These are phyloP conservation scores for Meganola albula DNA, from an alignment of 2,888 invertebrate genomes.

Conservation along the genomic window DNA sequence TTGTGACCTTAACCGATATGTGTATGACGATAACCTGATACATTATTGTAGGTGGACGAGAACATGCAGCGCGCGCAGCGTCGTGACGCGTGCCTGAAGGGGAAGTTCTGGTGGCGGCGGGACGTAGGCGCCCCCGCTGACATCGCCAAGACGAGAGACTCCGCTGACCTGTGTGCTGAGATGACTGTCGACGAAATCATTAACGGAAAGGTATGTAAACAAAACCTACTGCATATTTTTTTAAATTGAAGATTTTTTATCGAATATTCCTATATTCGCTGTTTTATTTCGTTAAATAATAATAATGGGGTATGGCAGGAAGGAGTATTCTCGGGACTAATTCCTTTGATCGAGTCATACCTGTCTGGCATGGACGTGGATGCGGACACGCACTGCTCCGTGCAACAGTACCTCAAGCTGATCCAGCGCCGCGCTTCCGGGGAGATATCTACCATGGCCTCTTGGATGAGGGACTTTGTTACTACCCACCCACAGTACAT, in stretches of 20 bases:
- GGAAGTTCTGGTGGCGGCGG: constrained; percentile 96
- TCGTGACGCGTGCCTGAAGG: constrained; percentile 87
- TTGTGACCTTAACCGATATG: no score
- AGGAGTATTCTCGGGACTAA: constrained; percentile 94
- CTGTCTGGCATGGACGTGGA: constrained; percentile 97
- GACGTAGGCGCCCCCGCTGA: constrained; percentile 78
- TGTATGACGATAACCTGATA: no score
- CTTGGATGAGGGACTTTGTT: constrained; percentile 96
- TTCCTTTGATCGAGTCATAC: constrained; percentile 96
- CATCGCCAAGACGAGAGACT: constrained; percentile 48
- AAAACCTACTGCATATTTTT: no score
- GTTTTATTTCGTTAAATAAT: no score
- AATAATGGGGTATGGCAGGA: constrained; percentile 73
- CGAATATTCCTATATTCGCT: no score
- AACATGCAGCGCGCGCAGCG: constrained; percentile 98
- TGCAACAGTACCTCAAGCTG: constrained; percentile 96
- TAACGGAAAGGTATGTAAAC: constrained; percentile 90
- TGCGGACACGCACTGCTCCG: constrained; percentile 98
- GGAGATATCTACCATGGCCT: constrained; percentile 93
- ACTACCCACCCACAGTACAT: constrained; percentile 92
- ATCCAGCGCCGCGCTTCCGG: constrained; percentile 93
- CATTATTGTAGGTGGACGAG: constrained; percentile 85
- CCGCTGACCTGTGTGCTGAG: constrained; percentile 76
- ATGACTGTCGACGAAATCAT: constrained; percentile 98
- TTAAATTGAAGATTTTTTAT: no score